Percentiles rank a stretch among this genome's conserved stretches.
Conservation (phyloP, 1,140 invertebrate genomes). For the Lithobius niger region DNA sequence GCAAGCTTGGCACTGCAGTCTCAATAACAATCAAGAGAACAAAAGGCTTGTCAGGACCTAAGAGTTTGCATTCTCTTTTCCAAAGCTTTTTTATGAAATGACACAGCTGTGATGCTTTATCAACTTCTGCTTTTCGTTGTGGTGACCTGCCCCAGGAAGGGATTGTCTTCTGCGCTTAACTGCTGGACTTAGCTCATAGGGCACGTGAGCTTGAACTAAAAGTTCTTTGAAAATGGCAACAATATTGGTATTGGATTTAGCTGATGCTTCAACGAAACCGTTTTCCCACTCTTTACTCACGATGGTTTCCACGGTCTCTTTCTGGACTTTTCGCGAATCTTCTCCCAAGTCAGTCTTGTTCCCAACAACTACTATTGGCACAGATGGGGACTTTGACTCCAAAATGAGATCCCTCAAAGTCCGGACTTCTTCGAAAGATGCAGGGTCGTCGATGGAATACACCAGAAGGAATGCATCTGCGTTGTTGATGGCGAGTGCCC, state of each 20-base stretch:
- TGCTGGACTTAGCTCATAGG: constrained; percentile 75
- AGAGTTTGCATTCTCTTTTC: no score
- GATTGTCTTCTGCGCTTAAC: constrained; percentile 56
- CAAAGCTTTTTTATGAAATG: constrained; percentile 3
- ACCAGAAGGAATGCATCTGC: constrained; percentile 81
- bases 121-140: no score
- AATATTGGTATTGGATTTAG: constrained; percentile 23
- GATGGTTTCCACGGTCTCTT: constrained; percentile 23
- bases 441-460: constrained; percentile 66
- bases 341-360: constrained; percentile 23
- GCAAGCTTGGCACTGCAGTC: no score
- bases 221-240: constrained; percentile 55
- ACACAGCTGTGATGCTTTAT: constrained; percentile 4
- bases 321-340: constrained; percentile 16
- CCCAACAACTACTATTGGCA: constrained; percentile 25
- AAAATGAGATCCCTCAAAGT: constrained; percentile 29
- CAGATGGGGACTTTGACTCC: constrained; percentile 17
- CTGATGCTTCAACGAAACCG: constrained; percentile 26
- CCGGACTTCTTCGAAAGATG: constrained; percentile 60
- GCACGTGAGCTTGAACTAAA: constrained; percentile 70
- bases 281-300: constrained; percentile 26
- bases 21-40: no score
- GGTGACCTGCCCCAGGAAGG: constrained; percentile 46
- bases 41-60: no score
- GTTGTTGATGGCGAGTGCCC: constrained; percentile 74